These are phyloP conservation scores for Allygus modestus DNA, from an alignment of 2,888 invertebrate genomes.

Conservation along the genomic window DNA sequence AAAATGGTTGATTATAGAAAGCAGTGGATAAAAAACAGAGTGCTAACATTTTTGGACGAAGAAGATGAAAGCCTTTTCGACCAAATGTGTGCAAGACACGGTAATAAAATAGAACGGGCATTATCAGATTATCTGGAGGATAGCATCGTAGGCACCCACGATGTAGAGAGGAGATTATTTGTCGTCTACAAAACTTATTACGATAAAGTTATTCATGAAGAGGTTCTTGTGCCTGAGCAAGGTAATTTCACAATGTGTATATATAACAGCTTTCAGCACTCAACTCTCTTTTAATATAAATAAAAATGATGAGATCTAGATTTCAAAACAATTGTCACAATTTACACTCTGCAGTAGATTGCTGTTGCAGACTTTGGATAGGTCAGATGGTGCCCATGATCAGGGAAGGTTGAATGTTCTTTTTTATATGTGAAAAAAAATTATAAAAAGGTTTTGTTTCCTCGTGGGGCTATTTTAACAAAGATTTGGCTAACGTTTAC, in stretches of 20 bases:
- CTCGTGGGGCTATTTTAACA: too few species aligned
- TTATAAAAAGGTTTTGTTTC: too few species aligned
- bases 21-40: slow-evolving; percentile 83
- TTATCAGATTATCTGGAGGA: slow-evolving; percentile 78
- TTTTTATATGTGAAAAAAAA: too few species aligned
- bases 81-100: slow-evolving; percentile 77
- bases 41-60: slow-evolving; percentile 79
- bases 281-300: too few species aligned
- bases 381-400: too few species aligned
- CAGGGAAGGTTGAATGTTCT: too few species aligned
- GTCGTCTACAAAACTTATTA: slow-evolving; percentile 84
- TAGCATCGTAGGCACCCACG: slow-evolving; percentile 75
- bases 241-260: too few species aligned
- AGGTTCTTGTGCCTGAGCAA: slow-evolving; percentile 84
- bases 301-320: too few species aligned
- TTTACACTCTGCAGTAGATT: too few species aligned
- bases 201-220: slow-evolving; percentile 85
- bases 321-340: too few species aligned
- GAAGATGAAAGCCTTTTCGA: slow-evolving; percentile 79
- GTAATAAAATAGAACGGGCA: slow-evolving; percentile 77
- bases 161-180: slow-evolving; percentile 79
- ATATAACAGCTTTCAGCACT: not conserved
- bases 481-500: too few species aligned
- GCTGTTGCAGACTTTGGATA: too few species aligned
- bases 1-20: slow-evolving; percentile 78